Base-by-base conservation (phyloP, 2,797 vertebrate species). In the Denticeps clupeoides region DNA sequence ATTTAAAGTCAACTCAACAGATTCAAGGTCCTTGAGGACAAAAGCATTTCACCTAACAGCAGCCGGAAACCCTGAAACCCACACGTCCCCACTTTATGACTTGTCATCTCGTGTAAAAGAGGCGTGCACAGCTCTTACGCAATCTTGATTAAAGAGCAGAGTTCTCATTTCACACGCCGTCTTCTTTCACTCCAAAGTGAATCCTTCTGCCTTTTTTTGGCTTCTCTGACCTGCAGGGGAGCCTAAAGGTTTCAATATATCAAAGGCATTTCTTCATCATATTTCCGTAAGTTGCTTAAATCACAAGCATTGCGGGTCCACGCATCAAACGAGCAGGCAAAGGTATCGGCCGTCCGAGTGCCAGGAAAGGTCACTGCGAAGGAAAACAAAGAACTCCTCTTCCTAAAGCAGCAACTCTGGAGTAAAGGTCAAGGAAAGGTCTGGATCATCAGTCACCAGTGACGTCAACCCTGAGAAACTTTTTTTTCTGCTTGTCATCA, bases 111-210 rank as follows among this genome's bases (percentile, higher is more conserved):
- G 74, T 64, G 61, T 71, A 67, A 69, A 67, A 71, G 74, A 81
- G 84, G 82, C 65, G 70, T 76, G 78, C 74, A 78, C 73, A 68
- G 76, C 67, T 83, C 82, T 82, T 72, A 73, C 71, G 69, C 71
- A 68, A 73, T 71, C 63, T 75, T 80, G 77, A 85, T 82, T 81
- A 81, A 81, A 74, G 72, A 75, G 72, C 71, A 58, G 72, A 72
- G 71, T 73, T 76, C 72, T 72, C 67, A 71, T 71, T 58, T 72
- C 64, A 71, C 68, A 75, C 72, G 70, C 63, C 63, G 72, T 64
- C 70, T 6, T 49, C 29, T 21, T 9, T 3, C 64, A 60, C 73
- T 72, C 7, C 23, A 72, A 58, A 62, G 74, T 71, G 72, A 72
- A 51, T 77, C 70, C 71, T 77, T 77, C 72, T 11, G 58, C 60